Conservation (phyloP, 2,797 vertebrate genomes). For the Acomys russatus region DNA sequence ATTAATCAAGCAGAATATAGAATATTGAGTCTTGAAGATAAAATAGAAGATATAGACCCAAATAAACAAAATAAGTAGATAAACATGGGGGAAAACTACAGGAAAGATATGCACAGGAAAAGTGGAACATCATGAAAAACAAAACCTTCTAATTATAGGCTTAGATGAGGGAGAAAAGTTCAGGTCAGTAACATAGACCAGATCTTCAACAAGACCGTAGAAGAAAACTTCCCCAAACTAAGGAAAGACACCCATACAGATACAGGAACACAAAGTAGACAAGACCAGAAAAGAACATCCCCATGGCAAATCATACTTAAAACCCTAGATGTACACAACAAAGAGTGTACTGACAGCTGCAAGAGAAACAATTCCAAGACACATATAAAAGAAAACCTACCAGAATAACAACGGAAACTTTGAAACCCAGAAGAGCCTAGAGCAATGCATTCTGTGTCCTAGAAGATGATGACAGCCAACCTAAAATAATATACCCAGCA, state of each 20-base stretch:
- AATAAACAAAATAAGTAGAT: not conserved
- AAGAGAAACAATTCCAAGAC: not conserved
- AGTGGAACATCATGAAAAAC: not conserved
- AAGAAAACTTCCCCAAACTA: not conserved
- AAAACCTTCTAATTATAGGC: not conserved
- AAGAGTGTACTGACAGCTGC: not conserved
- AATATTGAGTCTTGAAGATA: not conserved
- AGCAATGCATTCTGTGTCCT: not conserved
- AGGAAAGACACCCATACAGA: not conserved
- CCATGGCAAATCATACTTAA: not conserved
- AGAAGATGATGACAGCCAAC: not conserved
- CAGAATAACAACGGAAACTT: not conserved
- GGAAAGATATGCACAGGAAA: not conserved
- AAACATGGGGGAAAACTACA: not conserved
- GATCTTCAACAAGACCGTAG: not conserved
- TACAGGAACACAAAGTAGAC: not conserved
- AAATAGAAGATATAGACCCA: not conserved
- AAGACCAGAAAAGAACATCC: not conserved
- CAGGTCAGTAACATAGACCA: not conserved
- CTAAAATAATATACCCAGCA: not conserved
- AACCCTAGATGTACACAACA: not conserved
- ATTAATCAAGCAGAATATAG: not conserved
- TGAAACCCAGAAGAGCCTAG: not conserved
- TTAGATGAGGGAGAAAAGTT: not conserved
- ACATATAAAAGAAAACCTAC: not conserved